These are phyloP conservation scores for Pseudeuparius sepicola DNA, from an alignment of 2,888 invertebrate genomes.

Conservation along the genomic window DNA sequence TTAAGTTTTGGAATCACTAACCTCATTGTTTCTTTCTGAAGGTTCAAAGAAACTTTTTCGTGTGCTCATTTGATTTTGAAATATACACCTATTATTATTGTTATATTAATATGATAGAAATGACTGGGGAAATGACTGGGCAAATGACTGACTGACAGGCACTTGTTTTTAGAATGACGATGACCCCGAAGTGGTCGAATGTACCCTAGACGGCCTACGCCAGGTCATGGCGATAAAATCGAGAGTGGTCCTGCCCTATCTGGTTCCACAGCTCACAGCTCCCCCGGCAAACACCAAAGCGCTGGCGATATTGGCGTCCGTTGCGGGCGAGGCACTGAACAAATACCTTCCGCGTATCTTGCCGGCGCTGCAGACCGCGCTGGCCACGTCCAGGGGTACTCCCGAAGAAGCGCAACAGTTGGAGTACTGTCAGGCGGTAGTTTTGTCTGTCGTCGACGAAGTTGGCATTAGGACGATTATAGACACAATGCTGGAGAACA, in stretches of 20 bases:
- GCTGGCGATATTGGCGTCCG: slow-evolving; percentile 85
- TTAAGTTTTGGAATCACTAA: too few species aligned
- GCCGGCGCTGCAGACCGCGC: slow-evolving; percentile 74
- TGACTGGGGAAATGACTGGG: too few species aligned
- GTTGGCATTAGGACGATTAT: slow-evolving; percentile 78
- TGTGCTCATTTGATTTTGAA: too few species aligned
- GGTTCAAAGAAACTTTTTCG: too few species aligned
- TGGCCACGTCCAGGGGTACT: slow-evolving; percentile 59
- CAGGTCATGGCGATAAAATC: slow-evolving; percentile 98
- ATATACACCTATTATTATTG: too few species aligned
- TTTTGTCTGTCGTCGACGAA: slow-evolving; percentile 83
- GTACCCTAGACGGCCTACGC: slow-evolving; percentile 87
- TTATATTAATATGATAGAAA: too few species aligned
- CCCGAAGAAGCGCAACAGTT: slow-evolving; percentile 50
- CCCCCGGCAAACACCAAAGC: slow-evolving; percentile 89
- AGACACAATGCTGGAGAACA: slow-evolving; percentile 73
- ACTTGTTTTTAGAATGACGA: slow-evolving; percentile 52
- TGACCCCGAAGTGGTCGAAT: slow-evolving; percentile 71
- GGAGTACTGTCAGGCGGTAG: slow-evolving; percentile 86
- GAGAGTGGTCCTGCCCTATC: slow-evolving; percentile 87
- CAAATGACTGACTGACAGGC: too few species aligned
- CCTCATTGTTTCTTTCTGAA: too few species aligned
- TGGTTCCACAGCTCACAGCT: slow-evolving; percentile 87
- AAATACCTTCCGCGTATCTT: slow-evolving; percentile 86
- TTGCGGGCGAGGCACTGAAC: slow-evolving; percentile 87